Evolutionary conservation across 2,113 vertebrate species (phyloP).

Genomic region (Oncorhynchus gorbuscha): DNA sequence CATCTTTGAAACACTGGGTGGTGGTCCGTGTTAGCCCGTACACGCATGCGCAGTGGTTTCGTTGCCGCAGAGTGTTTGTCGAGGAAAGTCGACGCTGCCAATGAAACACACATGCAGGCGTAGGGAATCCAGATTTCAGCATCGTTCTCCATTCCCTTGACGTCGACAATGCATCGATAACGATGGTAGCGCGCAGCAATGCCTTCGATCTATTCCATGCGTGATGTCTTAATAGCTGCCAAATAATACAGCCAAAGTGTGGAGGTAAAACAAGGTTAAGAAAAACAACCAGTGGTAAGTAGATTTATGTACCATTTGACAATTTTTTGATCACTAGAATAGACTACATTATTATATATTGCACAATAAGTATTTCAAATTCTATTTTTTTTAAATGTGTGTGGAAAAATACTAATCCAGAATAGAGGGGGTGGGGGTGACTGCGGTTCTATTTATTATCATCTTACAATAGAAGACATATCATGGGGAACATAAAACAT

Average conservation of each 20-base stretch:
- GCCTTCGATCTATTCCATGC: not conserved
- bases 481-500: not conserved
- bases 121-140: conserved; percentile 23
- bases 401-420: not conserved
- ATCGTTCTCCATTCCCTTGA: conserved; percentile 1
- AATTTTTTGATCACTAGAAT: not conserved
- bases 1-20: too few species aligned
- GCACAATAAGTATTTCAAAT: not conserved
- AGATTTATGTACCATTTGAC: not conserved
- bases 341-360: not conserved
- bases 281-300: not conserved
- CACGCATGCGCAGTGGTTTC: conserved; percentile 40
- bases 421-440: not conserved
- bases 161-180: conserved; percentile 8
- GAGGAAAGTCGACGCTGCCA: conserved; percentile 25
- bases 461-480: not conserved
- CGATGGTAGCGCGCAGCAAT: not conserved
- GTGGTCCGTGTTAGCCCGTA: not conserved
- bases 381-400: not conserved
- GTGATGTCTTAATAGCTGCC: not conserved
- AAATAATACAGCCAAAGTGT: not conserved
- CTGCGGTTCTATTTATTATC: too few species aligned
- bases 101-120: conserved; percentile 33
- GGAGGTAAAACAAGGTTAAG: not conserved
- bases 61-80: conserved; percentile 34